Conservation (phyloP, 2,113 vertebrate species). For the Halichoeres trimaculatus region DNA sequence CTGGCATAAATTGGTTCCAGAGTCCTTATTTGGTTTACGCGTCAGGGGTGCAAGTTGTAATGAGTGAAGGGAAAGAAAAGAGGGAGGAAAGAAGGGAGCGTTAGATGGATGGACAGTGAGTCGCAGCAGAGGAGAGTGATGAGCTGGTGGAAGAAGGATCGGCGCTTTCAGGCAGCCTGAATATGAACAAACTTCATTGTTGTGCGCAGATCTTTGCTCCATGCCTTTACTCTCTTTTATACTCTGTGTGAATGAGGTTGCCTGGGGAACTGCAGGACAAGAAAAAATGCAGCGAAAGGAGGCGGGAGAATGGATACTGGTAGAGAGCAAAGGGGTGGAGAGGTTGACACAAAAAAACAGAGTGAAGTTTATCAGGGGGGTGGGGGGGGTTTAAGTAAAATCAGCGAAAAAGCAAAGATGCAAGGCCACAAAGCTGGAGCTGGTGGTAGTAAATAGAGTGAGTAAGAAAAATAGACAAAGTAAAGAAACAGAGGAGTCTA, state of each 20-base stretch:
- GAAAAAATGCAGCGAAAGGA: constrained; percentile 76
- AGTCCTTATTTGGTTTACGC: constrained; percentile 39
- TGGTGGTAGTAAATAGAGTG: constrained; percentile 49
- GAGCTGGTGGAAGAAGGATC: constrained; percentile 50
- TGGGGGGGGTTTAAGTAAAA: constrained; percentile 40
- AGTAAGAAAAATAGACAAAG: constrained; percentile 63
- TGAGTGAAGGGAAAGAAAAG: constrained; percentile 8
- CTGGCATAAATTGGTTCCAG: constrained; percentile 58
- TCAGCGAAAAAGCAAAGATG: constrained; percentile 16
- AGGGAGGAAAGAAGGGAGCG: constrained; percentile 12
- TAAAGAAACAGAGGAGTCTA: constrained; percentile 77
- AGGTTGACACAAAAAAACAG: constrained; percentile 46
- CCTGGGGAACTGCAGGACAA: constrained; percentile 73
- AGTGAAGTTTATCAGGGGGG: constrained; percentile 54
- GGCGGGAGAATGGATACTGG: constrained; percentile 37
- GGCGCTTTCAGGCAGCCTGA: constrained; percentile 73
- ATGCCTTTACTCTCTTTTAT: constrained; percentile 81
- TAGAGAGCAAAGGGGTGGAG: constrained; percentile 59
- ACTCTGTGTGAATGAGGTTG: constrained; percentile 80
- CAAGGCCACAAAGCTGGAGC: constrained; percentile 33
- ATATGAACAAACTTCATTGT: constrained; percentile 83
- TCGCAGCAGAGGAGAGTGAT: constrained; percentile 40
- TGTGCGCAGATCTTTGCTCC: constrained; percentile 73
- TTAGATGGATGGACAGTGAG: constrained; percentile 41
- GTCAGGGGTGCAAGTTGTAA: constrained; percentile 16